phyloP scores from a whole-genome alignment of 2,797 vertebrate species.

The Salmo trutta region DNA sequence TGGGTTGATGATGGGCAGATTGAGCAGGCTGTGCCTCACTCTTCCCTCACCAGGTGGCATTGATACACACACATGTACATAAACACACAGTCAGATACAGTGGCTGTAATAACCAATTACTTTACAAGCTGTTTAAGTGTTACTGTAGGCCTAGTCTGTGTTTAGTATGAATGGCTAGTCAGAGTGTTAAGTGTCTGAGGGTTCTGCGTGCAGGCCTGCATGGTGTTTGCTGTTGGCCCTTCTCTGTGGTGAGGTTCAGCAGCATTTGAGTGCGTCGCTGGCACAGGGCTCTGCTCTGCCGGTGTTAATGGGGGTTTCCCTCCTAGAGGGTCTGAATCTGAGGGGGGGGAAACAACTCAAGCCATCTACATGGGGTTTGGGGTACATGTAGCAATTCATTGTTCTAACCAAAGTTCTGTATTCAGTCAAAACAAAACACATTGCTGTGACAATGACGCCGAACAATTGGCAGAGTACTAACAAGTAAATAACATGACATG shows the following conservation, averaged over 20 bases:
- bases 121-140: too few relatives aligned
- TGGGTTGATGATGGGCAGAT: conserved; percentile 53
- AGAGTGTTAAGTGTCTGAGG: background rate
- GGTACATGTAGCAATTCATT: background rate
- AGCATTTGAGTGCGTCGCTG: conserved; percentile 25
- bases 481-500: conserved; percentile 3
- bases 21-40: conserved; percentile 35
- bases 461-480: too few relatives aligned
- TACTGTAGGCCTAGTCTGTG: background rate
- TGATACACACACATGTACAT: conserved; percentile 15
- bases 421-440: too few relatives aligned
- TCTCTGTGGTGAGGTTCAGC: conserved; percentile 5
- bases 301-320: background rate
- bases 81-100: conserved; percentile 14
- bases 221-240: conserved; percentile 18
- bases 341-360: background rate
- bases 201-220: conserved; percentile 16
- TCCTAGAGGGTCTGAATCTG: conserved; percentile 10
- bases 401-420: background rate
- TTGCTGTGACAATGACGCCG: too few relatives aligned
- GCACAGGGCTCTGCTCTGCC: conserved; percentile 15
- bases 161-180: background rate
- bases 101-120: background rate
- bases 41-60: conserved; percentile 49
- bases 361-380: too few relatives aligned